Base-by-base conservation (phyloP, 2,888 invertebrate genomes). In the Papilio gigon region DNA sequence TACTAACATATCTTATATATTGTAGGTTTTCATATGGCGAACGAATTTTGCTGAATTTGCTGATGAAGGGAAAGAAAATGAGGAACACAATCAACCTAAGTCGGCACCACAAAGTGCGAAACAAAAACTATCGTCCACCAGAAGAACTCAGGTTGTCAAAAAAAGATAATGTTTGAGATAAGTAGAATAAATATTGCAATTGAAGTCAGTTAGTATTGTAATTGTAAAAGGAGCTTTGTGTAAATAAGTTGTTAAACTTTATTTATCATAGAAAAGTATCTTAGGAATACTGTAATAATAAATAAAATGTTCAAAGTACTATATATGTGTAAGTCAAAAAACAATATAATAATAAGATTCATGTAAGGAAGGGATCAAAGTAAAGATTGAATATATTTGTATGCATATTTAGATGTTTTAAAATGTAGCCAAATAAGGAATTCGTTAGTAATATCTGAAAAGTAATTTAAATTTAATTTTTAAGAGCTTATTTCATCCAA, bases 21-120 rank as follows among this genome's bases (percentile, higher is more conserved):
- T 87, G 20, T 78, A 93, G 93, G 87, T 93, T 9, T 88, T 92
- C 73, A 79, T 93, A 66, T 93, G 93, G 93, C 92, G 89, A 80
- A 92, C 93, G 14, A 93, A 93, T 76, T 93, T 93, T 73, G 88
- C 89, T 68, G 84, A 87, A 73, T 77, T 89, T 44, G 78, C 78
- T 60, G 81, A 72, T 79, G 87, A 88, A 44, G 67, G 72, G 33
- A 89, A 89, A 71, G 91, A 91, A 73, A 90, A 91, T 78, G 65
- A 83, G 9, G 77, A 72, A 37, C 80, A 84, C 60, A 86, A 84
- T 75, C 70, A 73, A 65, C 76, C 82, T 37, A 81, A 76, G 72
- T 77, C 83, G 67, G 60, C 72, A 20, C 78, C 80, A 22, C 83
- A 83, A 69, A 73, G 71, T 60, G 30, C 40, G 20, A 33, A 56